phyloP scores from a whole-genome alignment of 2,888 invertebrate genomes.

The Deilephila porcellus region DNA sequence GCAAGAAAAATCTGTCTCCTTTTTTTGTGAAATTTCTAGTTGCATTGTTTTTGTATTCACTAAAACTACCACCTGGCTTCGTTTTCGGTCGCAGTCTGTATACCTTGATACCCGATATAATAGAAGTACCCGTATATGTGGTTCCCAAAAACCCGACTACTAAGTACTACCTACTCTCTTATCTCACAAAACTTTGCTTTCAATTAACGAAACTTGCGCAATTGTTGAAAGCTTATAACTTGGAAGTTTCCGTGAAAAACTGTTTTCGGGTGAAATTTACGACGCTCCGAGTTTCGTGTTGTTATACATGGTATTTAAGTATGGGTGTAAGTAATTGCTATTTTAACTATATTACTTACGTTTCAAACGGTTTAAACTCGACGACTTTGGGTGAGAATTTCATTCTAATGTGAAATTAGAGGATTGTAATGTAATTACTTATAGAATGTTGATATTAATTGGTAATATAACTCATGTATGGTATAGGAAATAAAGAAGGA shows the following conservation, averaged over 20 bases:
- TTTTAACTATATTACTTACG: conserved; percentile 18
- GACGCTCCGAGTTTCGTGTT: conserved; percentile 5
- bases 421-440: too few species aligned
- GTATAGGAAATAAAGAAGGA: too few species aligned
- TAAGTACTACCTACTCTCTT: background rate
- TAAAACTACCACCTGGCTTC: too few species aligned
- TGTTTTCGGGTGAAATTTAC: conserved; percentile 16
- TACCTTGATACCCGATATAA: too few species aligned
- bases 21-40: too few species aligned
- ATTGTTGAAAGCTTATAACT: conserved; percentile 21
- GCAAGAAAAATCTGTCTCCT: too few species aligned
- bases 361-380: conserved; percentile 5
- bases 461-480: too few species aligned
- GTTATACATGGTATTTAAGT: conserved; percentile 28
- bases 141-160: background rate
- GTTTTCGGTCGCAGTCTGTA: too few species aligned
- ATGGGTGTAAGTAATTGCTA: conserved; percentile 23
- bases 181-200: conserved; percentile 16
- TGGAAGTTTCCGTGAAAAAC: conserved; percentile 19
- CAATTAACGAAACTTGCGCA: conserved; percentile 20
- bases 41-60: too few species aligned
- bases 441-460: too few species aligned
- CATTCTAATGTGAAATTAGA: background rate
- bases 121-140: too few species aligned
- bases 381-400: background rate